Conservation (phyloP, 2,888 invertebrate genomes). For the Plagodis pulveraria region DNA sequence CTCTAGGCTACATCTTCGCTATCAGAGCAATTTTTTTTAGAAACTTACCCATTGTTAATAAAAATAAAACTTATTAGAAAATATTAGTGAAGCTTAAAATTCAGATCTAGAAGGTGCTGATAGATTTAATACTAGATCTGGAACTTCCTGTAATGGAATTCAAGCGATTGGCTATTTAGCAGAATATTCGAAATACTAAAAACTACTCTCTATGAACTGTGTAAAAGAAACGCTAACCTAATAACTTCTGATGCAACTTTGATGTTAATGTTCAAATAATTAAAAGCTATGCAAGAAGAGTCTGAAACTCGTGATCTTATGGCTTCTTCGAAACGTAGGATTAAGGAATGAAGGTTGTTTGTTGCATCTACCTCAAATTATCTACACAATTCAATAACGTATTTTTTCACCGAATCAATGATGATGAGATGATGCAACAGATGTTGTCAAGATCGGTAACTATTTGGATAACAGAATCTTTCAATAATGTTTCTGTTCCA, state of each 20-base stretch:
- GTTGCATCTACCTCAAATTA: conserved; percentile 1
- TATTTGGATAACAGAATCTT: conserved; percentile 2
- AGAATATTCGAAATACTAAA: too few species aligned
- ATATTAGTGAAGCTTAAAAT: too few species aligned
- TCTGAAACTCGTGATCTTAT: not conserved
- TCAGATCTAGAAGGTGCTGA: too few species aligned
- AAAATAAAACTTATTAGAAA: too few species aligned
- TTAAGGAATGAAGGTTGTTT: not conserved
- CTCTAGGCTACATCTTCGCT: too few species aligned
- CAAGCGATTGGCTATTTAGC: too few species aligned
- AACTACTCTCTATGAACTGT: too few species aligned
- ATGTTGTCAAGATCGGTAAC: conserved; percentile 1
- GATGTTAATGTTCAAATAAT: conserved; percentile 1
- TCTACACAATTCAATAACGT: conserved; percentile 1
- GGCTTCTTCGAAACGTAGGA: conserved; percentile 1
- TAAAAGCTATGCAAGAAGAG: conserved; percentile 1
- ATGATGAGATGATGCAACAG: not conserved
- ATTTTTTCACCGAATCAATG: conserved; percentile 1
- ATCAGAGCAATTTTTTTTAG: too few species aligned
- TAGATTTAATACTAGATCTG: too few species aligned
- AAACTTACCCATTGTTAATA: too few species aligned
- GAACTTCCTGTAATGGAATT: too few species aligned
- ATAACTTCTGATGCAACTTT: not conserved
- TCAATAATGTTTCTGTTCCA: conserved; percentile 17
- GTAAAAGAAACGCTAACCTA: conserved; percentile 1